Evolutionary conservation across 2,113 vertebrate species (phyloP).

Genomic region (Eleginops maclovinus): DNA sequence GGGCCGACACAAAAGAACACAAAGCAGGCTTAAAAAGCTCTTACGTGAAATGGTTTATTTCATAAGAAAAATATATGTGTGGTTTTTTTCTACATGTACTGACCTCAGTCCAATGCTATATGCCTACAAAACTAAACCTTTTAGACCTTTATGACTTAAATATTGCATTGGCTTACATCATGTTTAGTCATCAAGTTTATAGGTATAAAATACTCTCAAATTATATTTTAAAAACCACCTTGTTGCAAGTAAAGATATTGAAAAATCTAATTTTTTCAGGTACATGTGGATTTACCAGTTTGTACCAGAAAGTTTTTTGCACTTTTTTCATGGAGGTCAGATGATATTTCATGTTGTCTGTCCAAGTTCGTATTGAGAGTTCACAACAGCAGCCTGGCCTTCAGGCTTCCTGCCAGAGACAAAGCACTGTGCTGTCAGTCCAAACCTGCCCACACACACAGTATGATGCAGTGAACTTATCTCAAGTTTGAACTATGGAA

Average conservation of each 20-base stretch:
- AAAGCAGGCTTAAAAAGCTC: conserved; percentile 2
- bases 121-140: not conserved
- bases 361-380: conserved; percentile 42
- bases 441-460: conserved; percentile 68
- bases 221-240: not conserved
- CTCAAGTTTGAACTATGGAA: conserved; percentile 50
- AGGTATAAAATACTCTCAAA: not conserved
- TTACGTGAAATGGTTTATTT: not conserved
- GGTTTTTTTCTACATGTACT: not conserved
- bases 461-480: conserved; percentile 47
- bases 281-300: not conserved
- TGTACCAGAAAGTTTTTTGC: conserved; percentile 17
- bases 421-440: conserved; percentile 54
- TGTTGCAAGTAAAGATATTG: no score
- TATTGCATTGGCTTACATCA: conserved; percentile 19
- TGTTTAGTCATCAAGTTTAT: not conserved
- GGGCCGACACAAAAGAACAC: not conserved
- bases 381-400: conserved; percentile 51
- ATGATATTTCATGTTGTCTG: conserved; percentile 41
- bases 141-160: not conserved
- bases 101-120: not conserved
- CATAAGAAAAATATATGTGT: not conserved
- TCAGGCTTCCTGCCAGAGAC: conserved; percentile 64
- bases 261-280: no score
- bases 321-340: conserved; percentile 39